Percentiles rank a stretch among this genome's conserved stretches.
These are phyloP conservation scores for Chrysogorgia sp. DNA, from an alignment of 92 coral and sea anemone species.

Conservation along the genomic window DNA sequence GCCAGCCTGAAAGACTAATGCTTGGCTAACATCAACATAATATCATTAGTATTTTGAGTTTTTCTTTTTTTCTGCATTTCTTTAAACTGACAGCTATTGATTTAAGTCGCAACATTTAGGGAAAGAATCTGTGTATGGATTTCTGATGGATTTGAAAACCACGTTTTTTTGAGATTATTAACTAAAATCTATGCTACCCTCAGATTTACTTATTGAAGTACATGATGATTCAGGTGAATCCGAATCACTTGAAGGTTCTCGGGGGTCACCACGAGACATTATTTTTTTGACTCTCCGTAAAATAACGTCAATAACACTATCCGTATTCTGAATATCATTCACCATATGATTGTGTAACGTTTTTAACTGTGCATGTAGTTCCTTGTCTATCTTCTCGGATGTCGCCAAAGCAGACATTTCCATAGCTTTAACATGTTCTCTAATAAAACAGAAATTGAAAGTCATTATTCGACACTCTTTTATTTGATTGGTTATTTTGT, in stretches of 20 bases:
- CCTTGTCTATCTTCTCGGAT: background rate
- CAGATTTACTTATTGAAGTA: conserved; percentile 43
- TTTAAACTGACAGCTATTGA: too few relatives aligned
- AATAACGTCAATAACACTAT: conserved; percentile 16
- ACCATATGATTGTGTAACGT: conserved; percentile 16
- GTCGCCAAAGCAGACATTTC: background rate
- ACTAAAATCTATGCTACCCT: conserved; percentile 15
- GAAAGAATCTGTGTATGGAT: background rate
- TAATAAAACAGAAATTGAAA: background rate
- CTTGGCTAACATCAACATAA: too few relatives aligned
- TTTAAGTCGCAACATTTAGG: too few relatives aligned
- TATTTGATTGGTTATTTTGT: too few relatives aligned
- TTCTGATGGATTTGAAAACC: background rate
- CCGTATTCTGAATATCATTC: conserved; percentile 17
- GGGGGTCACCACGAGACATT: conserved; percentile 13
- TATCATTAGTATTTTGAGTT: too few relatives aligned
- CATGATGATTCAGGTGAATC: conserved; percentile 42
- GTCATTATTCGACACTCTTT: too few relatives aligned
- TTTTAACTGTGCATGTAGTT: conserved; percentile 10
- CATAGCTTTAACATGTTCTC: conserved; percentile 1
- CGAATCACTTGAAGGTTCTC: conserved; percentile 28
- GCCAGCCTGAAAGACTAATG: too few relatives aligned
- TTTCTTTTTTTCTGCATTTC: too few relatives aligned
- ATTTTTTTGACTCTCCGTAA: conserved; percentile 22
- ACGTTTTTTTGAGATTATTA: background rate